These are phyloP conservation scores for Mastacembelus armatus DNA, from an alignment of 2,797 vertebrate species.

Conservation along the genomic window DNA sequence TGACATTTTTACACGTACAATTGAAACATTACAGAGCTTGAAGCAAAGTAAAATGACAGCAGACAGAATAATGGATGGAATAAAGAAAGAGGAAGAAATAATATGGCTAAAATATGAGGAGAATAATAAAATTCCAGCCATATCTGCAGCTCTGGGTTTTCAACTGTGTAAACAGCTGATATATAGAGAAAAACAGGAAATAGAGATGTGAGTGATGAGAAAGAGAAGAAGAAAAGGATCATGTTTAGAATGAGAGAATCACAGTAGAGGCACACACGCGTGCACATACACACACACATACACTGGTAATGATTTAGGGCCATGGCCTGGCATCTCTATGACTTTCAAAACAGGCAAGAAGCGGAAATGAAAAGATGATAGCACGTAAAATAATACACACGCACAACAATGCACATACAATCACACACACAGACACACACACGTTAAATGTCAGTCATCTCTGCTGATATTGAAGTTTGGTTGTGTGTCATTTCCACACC, in stretches of 20 bases:
- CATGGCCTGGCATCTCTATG: slow-evolving; percentile 51
- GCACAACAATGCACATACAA: slow-evolving; percentile 35
- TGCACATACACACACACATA: slow-evolving; percentile 13
- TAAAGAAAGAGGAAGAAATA: slow-evolving; percentile 24
- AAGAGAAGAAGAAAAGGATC: slow-evolving; percentile 41
- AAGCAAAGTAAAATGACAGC: slow-evolving; percentile 10
- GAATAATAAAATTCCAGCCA: slow-evolving; percentile 52
- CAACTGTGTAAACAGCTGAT: slow-evolving; percentile 66
- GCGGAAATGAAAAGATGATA: slow-evolving; percentile 76
- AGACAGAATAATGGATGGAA: slow-evolving; percentile 1
- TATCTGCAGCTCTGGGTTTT: slow-evolving; percentile 51
- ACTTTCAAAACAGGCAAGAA: slow-evolving; percentile 67
- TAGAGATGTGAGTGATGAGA: slow-evolving; percentile 64
- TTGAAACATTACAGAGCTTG: slow-evolving; percentile 12
- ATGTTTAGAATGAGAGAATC: slow-evolving; percentile 59
- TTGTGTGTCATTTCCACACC: slow-evolving; percentile 57
- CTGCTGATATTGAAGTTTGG: slow-evolving; percentile 66
- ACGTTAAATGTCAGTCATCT: slow-evolving; percentile 70
- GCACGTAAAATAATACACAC: slow-evolving; percentile 60
- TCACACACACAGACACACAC: slow-evolving; percentile 43
- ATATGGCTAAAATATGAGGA: slow-evolving; percentile 27
- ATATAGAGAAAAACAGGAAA: slow-evolving; percentile 71
- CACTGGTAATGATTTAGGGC: slow-evolving; percentile 53
- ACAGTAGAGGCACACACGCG: slow-evolving; percentile 30
- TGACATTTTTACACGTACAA: slow-evolving; percentile 1